These are phyloP conservation scores for Trachelipus rathkii DNA, from an alignment of 1,140 invertebrate species.

Conservation along the genomic window DNA sequence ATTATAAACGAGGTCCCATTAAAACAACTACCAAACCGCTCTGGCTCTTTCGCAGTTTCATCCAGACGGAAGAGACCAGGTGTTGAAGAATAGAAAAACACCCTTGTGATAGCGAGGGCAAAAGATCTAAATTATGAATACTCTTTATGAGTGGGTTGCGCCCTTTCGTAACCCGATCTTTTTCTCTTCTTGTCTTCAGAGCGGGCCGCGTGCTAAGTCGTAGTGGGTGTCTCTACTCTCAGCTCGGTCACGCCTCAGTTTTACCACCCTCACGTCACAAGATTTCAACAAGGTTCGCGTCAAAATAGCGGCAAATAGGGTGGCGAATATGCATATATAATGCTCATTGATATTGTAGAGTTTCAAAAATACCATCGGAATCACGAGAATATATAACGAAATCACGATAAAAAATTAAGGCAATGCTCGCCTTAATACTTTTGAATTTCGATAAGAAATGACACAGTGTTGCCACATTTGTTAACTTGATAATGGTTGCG, in stretches of 20 bases:
- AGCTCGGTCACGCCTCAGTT: conserved; percentile 14
- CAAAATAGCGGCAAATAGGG: neutral
- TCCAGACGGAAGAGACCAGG: conserved; percentile 5
- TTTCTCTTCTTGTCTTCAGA: conserved; percentile 39
- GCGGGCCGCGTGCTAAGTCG: conserved; percentile 35
- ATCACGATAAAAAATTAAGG: too few relatives aligned
- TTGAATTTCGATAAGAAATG: conserved; percentile 20
- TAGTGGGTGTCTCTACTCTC: conserved; percentile 36
- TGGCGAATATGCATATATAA: neutral
- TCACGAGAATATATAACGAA: too few relatives aligned
- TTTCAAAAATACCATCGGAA: too few relatives aligned
- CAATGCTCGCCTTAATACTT: too few relatives aligned
- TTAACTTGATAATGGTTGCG: conserved; percentile 29
- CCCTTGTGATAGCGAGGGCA: too few relatives aligned
- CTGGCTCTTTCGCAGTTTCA: conserved; percentile 32
- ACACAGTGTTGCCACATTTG: conserved; percentile 43
- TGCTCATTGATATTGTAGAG: too few relatives aligned
- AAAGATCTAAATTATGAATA: too few relatives aligned
- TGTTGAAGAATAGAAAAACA: too few relatives aligned
- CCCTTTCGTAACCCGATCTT: conserved; percentile 30
- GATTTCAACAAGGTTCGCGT: neutral
- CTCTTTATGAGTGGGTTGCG: conserved; percentile 17
- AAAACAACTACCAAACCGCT: conserved; percentile 44
- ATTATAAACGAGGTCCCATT: conserved; percentile 44
- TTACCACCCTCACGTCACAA: conserved; percentile 16